Conservation (phyloP, 2,888 invertebrate genomes). For the Drosophila hamatofila region DNA sequence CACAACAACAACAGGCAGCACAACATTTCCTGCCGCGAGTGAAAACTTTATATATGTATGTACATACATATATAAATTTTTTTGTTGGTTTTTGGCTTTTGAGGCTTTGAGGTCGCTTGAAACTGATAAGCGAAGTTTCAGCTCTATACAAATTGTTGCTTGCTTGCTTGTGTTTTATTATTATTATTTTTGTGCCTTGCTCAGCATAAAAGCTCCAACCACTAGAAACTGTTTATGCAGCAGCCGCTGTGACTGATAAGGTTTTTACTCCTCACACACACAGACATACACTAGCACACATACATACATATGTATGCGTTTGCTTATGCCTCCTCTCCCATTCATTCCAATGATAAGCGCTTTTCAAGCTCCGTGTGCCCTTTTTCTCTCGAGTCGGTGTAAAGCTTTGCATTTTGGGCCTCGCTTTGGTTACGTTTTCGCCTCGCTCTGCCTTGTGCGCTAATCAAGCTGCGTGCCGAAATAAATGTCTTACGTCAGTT, state of each 20-base stretch:
- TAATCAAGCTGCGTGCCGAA: conserved; percentile 74
- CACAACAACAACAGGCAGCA: conserved; percentile 34
- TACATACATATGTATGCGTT: neutral
- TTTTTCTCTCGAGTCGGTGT: conserved; percentile 28
- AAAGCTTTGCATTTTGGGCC: conserved; percentile 51
- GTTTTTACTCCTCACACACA: conserved; percentile 30
- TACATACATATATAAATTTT: neutral
- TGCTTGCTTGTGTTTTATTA: conserved; percentile 1
- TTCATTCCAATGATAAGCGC: conserved; percentile 45
- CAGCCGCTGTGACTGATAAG: conserved; percentile 53
- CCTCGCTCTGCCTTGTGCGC: conserved; percentile 45
- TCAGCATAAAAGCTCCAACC: conserved; percentile 60
- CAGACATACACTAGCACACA: neutral
- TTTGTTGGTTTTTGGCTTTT: conserved; percentile 68
- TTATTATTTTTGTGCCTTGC: conserved; percentile 41
- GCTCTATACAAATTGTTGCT: conserved; percentile 47
- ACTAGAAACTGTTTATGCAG: conserved; percentile 50
- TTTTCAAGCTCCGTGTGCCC: conserved; percentile 42
- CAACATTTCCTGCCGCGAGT: conserved; percentile 72
- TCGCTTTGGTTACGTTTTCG: conserved; percentile 46
- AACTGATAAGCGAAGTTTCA: conserved; percentile 63
- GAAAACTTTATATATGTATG: conserved; percentile 48
- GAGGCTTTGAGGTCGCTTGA: conserved; percentile 69
- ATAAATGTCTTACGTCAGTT: conserved; percentile 79
- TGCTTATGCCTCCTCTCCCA: neutral